These are phyloP conservation scores for Gallinago solitaria DNA, from an alignment of 2,797 vertebrate genomes.

Conservation along the genomic window DNA sequence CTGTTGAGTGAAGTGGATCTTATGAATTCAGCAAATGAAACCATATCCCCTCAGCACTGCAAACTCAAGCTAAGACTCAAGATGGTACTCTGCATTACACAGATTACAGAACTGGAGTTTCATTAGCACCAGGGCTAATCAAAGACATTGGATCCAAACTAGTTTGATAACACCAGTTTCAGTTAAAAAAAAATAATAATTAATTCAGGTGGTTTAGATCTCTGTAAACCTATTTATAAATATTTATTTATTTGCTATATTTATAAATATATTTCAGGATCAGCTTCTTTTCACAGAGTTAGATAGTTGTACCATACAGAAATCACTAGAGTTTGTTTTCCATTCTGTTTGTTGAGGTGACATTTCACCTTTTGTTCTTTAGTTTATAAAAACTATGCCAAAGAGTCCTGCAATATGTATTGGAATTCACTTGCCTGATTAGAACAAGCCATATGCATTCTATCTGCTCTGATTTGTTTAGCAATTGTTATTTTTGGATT, in stretches of 20 bases:
- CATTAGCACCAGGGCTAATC: background rate
- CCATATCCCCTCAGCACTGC: background rate
- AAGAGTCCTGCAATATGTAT: background rate
- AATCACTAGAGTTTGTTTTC: background rate
- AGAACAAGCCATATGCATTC: background rate
- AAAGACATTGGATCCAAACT: background rate
- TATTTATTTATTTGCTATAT: background rate
- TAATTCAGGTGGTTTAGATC: background rate
- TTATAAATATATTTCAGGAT: background rate
- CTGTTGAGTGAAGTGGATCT: background rate
- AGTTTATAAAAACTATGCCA: background rate
- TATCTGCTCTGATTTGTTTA: background rate
- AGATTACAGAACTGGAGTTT: background rate
- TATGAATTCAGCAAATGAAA: background rate
- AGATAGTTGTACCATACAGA: background rate
- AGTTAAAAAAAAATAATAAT: background rate
- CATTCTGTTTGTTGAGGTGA: background rate
- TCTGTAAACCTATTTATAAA: background rate
- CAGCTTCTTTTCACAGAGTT: background rate
- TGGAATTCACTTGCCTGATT: background rate
- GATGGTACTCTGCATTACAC: background rate
- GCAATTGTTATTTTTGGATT: background rate
- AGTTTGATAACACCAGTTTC: background rate
- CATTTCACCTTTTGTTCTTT: background rate
- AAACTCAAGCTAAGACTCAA: background rate